Base-by-base conservation (phyloP, 2,113 vertebrate species). In the Ammodytes dubius region DNA sequence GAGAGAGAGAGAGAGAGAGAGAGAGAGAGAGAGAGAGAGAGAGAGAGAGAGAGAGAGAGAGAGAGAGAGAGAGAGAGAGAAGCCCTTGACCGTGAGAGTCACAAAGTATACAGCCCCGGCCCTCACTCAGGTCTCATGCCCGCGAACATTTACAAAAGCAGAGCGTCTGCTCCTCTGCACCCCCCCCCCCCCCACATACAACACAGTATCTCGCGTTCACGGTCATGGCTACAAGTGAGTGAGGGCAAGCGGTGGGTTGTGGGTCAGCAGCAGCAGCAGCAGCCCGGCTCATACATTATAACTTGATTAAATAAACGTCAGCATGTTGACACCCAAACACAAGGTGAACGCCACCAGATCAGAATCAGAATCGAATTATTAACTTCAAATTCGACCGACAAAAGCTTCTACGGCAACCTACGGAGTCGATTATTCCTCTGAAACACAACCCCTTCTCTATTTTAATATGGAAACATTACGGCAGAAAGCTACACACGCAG, bases 81-180 rank as follows among this genome's bases (percentile, higher is more conserved):
- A 59, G 90, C 88, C 91, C 87, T 92, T 94, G 93, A 93, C 94
- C 92, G 92, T 91, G 81, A 82, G 52, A 79, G 50, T 89, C 83
- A 88, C 64, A 70, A 5, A 70, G 45, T 19, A 56, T 27, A 13
- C 15, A 53, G 66, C 5, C 58, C 47, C 37, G 10, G 17, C 57
- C 37, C 53, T 53, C 19, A 10, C 19, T 37, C 13, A 60, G 19
- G 45, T 60, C 59, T 74, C 27, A 27, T 27, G 27, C 35, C 46
- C 40, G 45, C 76, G 6, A 77, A 53, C 7, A 59, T 78, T 85
- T 74, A 85, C 68, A 14, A 81, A 65, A 59, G 63, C 58, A 68
- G 47, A 39, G 35, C 14, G 53, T n/a, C 37, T 56, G 56, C 35
- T 60, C 0, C 45, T 52, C 72, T 69, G 17, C 35, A n/a, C n/a